phyloP scores from a whole-genome alignment of 53 echinoderm and acorn worm species.

The Henricia sp. region DNA sequence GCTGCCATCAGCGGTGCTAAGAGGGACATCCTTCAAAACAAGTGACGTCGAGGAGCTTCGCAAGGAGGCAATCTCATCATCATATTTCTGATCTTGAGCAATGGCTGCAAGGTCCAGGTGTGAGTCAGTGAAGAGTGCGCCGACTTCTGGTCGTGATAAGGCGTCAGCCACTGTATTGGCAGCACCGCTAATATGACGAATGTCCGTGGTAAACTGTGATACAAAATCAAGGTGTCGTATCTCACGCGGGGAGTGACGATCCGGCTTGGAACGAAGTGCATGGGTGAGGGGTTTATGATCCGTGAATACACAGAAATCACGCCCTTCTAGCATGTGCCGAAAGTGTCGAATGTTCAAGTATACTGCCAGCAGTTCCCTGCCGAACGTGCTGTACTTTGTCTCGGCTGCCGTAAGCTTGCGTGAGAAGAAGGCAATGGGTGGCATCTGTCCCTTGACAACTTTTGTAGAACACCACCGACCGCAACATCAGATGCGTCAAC shows the following conservation, averaged over 20 bases:
- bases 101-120: constrained; percentile 7
- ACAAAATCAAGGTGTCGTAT: constrained; percentile 58
- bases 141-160: constrained; percentile 7
- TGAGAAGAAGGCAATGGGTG: constrained; percentile 61
- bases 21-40: not conserved
- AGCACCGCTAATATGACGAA: constrained; percentile 27
- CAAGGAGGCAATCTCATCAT: not conserved
- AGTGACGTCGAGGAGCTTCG: not conserved
- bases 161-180: constrained; percentile 22
- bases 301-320: constrained; percentile 34
- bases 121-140: not conserved
- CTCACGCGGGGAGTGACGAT: constrained; percentile 50
- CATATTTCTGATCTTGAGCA: constrained; percentile 9
- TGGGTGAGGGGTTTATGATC: constrained; percentile 65
- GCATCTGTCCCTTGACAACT: constrained; percentile 29
- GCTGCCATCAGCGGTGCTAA: constrained; percentile 3
- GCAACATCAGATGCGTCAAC: too few species aligned
- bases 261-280: constrained; percentile 28
- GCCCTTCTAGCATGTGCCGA: constrained; percentile 50
- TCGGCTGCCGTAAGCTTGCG: constrained; percentile 33
- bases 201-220: constrained; percentile 60
- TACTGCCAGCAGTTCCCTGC: constrained; percentile 61
- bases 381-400: constrained; percentile 64
- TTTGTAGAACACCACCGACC: constrained; percentile 61
- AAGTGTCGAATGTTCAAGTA: constrained; percentile 57